Conservation (phyloP, 2,113 vertebrate genomes). For the Montifringilla adamsi region DNA sequence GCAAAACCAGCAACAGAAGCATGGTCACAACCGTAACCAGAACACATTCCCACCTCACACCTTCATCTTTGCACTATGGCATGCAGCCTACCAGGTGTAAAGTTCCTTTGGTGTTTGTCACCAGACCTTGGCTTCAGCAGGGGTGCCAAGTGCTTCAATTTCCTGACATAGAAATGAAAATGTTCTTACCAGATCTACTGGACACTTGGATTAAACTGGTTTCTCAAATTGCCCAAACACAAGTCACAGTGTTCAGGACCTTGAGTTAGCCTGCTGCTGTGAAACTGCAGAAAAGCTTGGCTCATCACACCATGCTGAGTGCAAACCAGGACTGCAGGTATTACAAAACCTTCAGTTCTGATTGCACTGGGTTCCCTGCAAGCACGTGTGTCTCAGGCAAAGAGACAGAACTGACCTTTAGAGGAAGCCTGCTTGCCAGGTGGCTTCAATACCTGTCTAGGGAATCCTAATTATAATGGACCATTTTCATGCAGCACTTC, state of each 20-base stretch:
- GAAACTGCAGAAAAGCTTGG: background rate
- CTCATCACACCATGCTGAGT: background rate
- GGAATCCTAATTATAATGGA: background rate
- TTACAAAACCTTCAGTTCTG: background rate
- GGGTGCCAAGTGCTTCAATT: background rate
- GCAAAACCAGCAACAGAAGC: background rate
- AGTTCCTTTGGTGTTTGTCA: background rate
- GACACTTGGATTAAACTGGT: background rate
- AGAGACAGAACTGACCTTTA: background rate
- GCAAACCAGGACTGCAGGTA: background rate
- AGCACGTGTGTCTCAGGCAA: background rate
- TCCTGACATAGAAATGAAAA: background rate
- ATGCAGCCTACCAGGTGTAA: background rate
- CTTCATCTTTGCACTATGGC: background rate
- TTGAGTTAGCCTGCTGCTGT: background rate
- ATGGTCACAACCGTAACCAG: background rate
- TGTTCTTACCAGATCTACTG: background rate
- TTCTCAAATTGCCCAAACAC: background rate
- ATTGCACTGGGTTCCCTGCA: background rate
- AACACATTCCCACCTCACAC: background rate
- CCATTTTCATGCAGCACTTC: background rate
- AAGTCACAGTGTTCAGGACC: background rate
- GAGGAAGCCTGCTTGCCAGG: background rate
- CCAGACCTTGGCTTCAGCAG: background rate
- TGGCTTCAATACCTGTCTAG: background rate